Evolutionary conservation across 2,113 vertebrate genomes (phyloP).

Genomic region (Megaceryle torquata): DNA sequence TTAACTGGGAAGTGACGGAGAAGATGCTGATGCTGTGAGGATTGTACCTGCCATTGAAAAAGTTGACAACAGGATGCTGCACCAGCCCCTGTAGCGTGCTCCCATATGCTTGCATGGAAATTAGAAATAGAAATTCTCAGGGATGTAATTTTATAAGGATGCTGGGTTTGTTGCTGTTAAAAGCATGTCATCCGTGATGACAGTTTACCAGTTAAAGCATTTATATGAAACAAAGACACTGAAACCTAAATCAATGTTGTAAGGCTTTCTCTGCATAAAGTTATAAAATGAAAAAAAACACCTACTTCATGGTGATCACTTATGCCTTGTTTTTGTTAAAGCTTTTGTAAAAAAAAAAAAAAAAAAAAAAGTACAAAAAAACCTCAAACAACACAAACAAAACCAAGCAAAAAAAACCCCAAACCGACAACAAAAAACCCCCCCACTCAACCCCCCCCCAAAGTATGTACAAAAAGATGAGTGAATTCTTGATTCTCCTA

Average conservation of each 20-base stretch:
- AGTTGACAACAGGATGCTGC: background rate
- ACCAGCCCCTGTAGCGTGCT: background rate
- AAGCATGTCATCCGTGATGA: background rate
- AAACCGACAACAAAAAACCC: no score
- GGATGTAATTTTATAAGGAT: background rate
- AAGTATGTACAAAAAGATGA: background rate
- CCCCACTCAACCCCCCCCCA: no score
- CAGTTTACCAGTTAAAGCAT: background rate
- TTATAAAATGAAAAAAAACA: background rate
- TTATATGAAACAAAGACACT: background rate
- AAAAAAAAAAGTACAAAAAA: no score
- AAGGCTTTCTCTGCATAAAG: background rate
- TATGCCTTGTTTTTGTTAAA: background rate
- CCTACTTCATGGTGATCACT: background rate
- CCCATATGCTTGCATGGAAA: background rate
- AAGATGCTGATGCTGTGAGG: background rate
- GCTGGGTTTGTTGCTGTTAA: background rate
- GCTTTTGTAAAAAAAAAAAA: background rate
- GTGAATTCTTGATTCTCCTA: background rate
- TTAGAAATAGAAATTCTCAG: background rate
- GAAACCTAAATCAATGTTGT: background rate
- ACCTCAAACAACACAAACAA: no score
- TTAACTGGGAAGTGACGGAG: background rate
- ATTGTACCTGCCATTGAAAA: background rate
- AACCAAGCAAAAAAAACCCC: no score